phyloP scores from a whole-genome alignment of 2,113 vertebrate genomes.

The Ancistrus triradiatus region DNA sequence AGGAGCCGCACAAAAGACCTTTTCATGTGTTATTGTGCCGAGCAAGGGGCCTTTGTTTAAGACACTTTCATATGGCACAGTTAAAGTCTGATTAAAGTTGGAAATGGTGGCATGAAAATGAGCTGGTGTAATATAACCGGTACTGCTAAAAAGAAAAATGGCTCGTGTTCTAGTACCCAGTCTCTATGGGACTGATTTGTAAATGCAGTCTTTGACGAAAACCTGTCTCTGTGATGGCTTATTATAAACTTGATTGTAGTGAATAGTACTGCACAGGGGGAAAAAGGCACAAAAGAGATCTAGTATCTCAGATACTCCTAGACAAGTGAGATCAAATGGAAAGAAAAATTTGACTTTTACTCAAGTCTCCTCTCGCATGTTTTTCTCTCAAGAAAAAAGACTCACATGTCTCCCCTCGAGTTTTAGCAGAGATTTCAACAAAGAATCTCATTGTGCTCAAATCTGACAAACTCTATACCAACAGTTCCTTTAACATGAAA shows the following conservation, averaged over 20 bases:
- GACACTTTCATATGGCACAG: conserved; percentile 48
- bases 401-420: too few relatives aligned
- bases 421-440: too few relatives aligned
- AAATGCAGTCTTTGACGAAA: conserved; percentile 45
- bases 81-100: conserved; percentile 72
- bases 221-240: conserved; percentile 28
- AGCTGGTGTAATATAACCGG: conserved; percentile 44
- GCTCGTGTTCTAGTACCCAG: conserved; percentile 51
- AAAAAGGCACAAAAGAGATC: conserved; percentile 27
- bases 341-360: too few relatives aligned
- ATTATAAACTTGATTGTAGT: conserved; percentile 38
- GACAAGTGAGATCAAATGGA: too few relatives aligned
- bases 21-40: conserved; percentile 67
- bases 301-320: too few relatives aligned
- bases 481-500: too few relatives aligned
- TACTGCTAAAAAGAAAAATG: conserved; percentile 60
- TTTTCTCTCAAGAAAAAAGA: too few relatives aligned
- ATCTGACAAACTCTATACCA: too few relatives aligned
- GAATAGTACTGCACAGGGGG: conserved; percentile 20
- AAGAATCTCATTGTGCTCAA: too few relatives aligned
- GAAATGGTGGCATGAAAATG: conserved; percentile 64
- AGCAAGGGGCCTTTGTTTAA: conserved; percentile 56
- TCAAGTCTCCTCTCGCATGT: too few relatives aligned
- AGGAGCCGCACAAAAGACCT: conserved; percentile 68
- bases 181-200: conserved; percentile 66